Evolutionary conservation across 2,113 vertebrate genomes (phyloP), one percentile per base, ranked within the genome.

Genomic region (Coreoperca whiteheadi): DNA sequence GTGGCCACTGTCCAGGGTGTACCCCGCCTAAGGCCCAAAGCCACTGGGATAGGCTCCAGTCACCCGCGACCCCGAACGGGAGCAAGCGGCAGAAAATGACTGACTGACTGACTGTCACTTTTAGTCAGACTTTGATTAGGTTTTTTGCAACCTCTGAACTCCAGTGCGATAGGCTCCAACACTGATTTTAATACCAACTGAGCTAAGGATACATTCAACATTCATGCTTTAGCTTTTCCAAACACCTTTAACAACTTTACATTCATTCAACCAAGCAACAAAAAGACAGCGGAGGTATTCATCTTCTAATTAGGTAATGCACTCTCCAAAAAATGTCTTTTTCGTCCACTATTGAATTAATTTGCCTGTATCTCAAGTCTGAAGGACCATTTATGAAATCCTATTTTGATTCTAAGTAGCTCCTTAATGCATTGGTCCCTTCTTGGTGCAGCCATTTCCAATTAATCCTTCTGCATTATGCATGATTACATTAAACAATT

Each of bases 401-500:
- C 90, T 91, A 91, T 90, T 94, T 93, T 93, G 85, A 92, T 93
- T 94, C 88, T 90, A 90, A 91, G 89, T 92, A 91, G 86, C 83
- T 90, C 77, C 88, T 93, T 93, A 94, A 94, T 95, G 94, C 91
- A 91, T 82, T 46, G 73, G 81, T 85, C 86, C 85, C 81, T 89
- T 84, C 87, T 85, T 80, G 86, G 86, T 88, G 89, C 89, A 89
- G 89, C 93, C 89, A 92, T 94, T 95, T 94, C 89, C 92, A 95
- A 94, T 95, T 95, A 96, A 95, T 95, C 88, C 91, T 90, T 79
- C 86, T 94, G 88, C 92, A 95, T 95, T 93, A 95, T 95, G 91
- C 93, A 95, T 94, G 90, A 92, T 94, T 95, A 93, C 94, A 95
- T 95, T 95, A 94, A 94, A 95, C 92, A 94, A 95, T 95, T 81